Evolutionary conservation across 2,888 invertebrate species (phyloP).

Genomic region (Patella caerulea): DNA sequence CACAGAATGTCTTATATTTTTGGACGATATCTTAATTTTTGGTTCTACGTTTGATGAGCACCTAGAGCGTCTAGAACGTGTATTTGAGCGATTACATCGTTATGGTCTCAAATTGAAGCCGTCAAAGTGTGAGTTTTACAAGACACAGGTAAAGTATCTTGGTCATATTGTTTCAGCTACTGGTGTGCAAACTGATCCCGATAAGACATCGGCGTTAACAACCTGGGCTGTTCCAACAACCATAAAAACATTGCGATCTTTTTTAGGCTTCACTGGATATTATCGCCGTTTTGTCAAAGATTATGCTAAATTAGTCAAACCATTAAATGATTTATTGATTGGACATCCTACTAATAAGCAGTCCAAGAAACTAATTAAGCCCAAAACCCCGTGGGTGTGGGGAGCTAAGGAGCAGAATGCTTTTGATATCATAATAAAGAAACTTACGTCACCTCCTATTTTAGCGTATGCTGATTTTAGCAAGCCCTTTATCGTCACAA

Average conservation of each 20-base stretch:
- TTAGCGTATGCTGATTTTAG: no score
- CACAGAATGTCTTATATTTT: constrained; percentile 32
- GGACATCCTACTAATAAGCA: constrained; percentile 16
- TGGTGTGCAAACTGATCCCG: no score
- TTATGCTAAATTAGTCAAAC: constrained; percentile 33
- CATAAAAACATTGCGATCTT: constrained; percentile 12
- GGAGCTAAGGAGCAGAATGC: no score
- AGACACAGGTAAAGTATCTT: constrained; percentile 32
- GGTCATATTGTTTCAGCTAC: constrained; percentile 33
- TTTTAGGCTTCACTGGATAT: constrained; percentile 13
- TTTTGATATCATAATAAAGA: no score
- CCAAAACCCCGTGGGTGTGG: no score
- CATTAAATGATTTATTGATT: constrained; percentile 30
- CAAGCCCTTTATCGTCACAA: no score
- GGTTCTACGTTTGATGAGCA: constrained; percentile 30
- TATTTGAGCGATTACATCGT: constrained; percentile 27
- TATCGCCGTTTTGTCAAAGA: constrained; percentile 31
- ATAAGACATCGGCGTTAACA: no score
- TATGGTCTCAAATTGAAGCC: constrained; percentile 31
- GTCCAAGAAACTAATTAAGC: neutral
- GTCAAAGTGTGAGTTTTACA: constrained; percentile 28
- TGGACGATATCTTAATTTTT: constrained; percentile 44
- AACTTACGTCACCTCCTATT: no score
- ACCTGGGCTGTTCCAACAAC: constrained; percentile 21
- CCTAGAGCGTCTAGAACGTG: constrained; percentile 14